phyloP scores from a whole-genome alignment of 2,888 invertebrate genomes.

The Timema podura region DNA sequence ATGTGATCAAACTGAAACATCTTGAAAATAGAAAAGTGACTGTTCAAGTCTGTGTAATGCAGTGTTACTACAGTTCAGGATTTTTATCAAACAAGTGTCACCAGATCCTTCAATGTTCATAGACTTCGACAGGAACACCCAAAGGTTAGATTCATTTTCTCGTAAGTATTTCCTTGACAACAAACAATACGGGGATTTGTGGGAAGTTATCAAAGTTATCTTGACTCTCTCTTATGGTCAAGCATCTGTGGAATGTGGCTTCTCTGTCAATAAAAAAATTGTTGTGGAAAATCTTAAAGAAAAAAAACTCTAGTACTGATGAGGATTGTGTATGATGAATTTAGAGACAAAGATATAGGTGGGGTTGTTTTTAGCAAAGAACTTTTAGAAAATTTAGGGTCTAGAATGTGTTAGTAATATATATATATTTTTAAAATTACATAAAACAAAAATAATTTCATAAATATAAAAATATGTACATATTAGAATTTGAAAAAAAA shows the following conservation, averaged over 20 bases:
- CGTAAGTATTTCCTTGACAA: constrained; percentile 2
- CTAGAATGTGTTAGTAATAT: not conserved
- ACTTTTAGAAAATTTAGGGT: not conserved
- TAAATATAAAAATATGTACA: too few species aligned
- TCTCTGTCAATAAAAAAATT: constrained; percentile 10
- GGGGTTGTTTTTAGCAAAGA: constrained; percentile 10
- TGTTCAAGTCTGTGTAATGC: not conserved
- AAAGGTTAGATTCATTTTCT: constrained; percentile 5
- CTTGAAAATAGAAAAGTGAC: constrained; percentile 5
- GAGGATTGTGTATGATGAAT: constrained; percentile 14
- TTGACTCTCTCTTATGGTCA: too few species aligned
- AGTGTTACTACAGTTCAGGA: not conserved
- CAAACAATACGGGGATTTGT: constrained; percentile 1
- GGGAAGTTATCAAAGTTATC: not conserved
- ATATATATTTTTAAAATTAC: too few species aligned
- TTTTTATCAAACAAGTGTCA: not conserved
- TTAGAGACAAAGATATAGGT: constrained; percentile 9
- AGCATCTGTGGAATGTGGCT: too few species aligned
- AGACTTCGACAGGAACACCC: constrained; percentile 1
- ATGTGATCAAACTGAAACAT: constrained; percentile 5
- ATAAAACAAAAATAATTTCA: too few species aligned
- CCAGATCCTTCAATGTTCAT: constrained; percentile 1
- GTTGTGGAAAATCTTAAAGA: not conserved
- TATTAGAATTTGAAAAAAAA: too few species aligned
- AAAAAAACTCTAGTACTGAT: constrained; percentile 10